A percentile compares a stretch with the other conserved stretches of the same genome.
Evolutionary conservation across 2,113 vertebrate genomes (phyloP).

Genomic region (Grus americana): DNA sequence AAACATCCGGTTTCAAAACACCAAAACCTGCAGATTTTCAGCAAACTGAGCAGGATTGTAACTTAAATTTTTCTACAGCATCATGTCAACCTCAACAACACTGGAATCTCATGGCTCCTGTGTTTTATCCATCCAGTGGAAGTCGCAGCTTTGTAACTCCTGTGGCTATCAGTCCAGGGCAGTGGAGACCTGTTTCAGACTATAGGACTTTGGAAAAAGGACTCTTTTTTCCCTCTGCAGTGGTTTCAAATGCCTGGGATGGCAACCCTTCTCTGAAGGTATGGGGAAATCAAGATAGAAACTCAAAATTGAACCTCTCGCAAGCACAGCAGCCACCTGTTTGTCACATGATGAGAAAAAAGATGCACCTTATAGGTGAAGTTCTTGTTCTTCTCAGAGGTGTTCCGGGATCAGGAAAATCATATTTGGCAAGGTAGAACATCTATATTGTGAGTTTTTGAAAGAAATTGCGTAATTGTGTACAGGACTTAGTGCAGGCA

Average conservation of each 20-base stretch:
- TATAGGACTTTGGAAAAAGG: constrained; percentile 34
- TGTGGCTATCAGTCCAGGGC: constrained; percentile 71
- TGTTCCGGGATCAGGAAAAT: constrained; percentile 95
- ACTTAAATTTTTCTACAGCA: constrained; percentile 21
- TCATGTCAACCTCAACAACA: constrained; percentile 13
- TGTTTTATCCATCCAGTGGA: constrained; percentile 76
- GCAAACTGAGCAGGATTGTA: constrained; percentile 12
- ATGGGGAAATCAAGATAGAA: constrained; percentile 74
- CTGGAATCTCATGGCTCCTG: constrained; percentile 84
- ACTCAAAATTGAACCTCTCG: constrained; percentile 53
- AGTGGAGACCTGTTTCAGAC: constrained; percentile 68
- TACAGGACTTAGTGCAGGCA: neutral
- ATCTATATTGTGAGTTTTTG: constrained; percentile 43
- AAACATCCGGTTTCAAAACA: constrained; percentile 46
- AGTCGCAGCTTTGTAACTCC: constrained; percentile 84
- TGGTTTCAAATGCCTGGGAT: constrained; percentile 69
- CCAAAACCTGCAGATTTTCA: constrained; percentile 35
- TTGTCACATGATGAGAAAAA: constrained; percentile 73
- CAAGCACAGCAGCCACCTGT: constrained; percentile 47
- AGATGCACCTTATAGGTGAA: constrained; percentile 79
- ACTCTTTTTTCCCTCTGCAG: constrained; percentile 58
- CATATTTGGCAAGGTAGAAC: constrained; percentile 89
- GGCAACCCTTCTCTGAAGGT: constrained; percentile 71
- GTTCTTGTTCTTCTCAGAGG: constrained; percentile 93
- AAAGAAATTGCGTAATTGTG: neutral